Conservation (phyloP, 2,888 invertebrate species). For the Folsomia manolachei region DNA sequence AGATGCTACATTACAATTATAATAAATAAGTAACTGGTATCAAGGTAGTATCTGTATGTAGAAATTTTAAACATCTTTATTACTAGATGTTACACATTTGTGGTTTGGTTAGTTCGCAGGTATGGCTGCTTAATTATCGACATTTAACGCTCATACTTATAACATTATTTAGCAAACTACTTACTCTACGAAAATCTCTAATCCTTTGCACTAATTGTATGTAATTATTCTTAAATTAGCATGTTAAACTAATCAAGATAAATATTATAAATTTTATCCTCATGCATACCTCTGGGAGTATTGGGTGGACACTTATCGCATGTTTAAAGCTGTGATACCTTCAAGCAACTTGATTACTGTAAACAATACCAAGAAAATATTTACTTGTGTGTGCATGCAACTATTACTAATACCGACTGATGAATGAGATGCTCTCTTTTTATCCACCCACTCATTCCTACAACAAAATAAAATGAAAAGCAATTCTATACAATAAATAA, state of each 20-base stretch:
- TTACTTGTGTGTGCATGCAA: background rate
- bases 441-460: background rate
- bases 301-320: background rate
- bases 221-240: no score
- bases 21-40: background rate
- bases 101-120: no score
- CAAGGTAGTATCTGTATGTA: background rate
- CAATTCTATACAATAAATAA: constrained; percentile 1
- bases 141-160: no score
- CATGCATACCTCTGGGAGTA: background rate
- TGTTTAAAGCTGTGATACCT: background rate
- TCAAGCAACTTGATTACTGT: background rate
- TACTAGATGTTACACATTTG: background rate
- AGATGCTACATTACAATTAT: background rate
- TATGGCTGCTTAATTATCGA: no score
- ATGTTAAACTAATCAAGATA: no score
- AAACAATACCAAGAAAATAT: background rate
- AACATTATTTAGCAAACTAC: no score
- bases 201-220: no score
- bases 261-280: no score
- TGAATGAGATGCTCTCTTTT: no score
- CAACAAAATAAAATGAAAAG: background rate
- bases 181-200: no score
- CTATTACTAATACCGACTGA: background rate
- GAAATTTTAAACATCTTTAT: background rate